Conservation (phyloP, 2,113 vertebrate genomes). For the Ctenodactylus gundi region DNA sequence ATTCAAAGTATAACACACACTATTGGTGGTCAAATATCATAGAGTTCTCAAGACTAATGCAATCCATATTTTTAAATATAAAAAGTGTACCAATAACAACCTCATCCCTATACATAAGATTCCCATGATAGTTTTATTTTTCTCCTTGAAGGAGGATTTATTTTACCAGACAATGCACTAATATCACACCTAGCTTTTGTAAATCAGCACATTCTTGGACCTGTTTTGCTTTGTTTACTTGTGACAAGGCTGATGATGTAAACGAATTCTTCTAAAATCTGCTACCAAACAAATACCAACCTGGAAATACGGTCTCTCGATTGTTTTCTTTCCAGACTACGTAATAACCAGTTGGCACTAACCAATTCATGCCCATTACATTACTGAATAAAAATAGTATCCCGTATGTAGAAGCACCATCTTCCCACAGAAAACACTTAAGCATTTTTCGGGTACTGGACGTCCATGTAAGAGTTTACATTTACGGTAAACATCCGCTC, state of each 20-base stretch:
- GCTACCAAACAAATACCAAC: conserved; percentile 20
- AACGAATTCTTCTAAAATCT: conserved; percentile 29
- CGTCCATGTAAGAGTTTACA: neutral
- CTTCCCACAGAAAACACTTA: conserved; percentile 46
- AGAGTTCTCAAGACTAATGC: conserved; percentile 11
- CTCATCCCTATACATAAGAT: neutral
- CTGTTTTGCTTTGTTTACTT: conserved; percentile 30
- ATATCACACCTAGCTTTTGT: neutral
- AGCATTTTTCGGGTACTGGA: conserved; percentile 36
- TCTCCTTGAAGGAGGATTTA: neutral
- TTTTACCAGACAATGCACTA: conserved; percentile 14
- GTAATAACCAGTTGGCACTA: conserved; percentile 34
- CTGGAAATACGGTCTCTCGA: conserved; percentile 27
- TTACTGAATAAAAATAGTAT: conserved; percentile 61
- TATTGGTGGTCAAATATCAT: neutral
- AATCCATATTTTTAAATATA: conserved; percentile 11
- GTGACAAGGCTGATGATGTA: neutral
- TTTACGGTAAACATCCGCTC: conserved; percentile 10
- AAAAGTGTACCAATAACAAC: neutral
- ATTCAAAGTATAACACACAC: neutral
- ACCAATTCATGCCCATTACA: conserved; percentile 38
- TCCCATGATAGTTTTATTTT: neutral
- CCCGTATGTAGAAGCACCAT: conserved; percentile 40
- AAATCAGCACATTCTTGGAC: conserved; percentile 13
- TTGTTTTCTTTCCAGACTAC: conserved; percentile 40